Evolutionary conservation across 2,113 vertebrate species (phyloP), one percentile per base, ranked within the genome.

Genomic region (Carassius carassius): DNA sequence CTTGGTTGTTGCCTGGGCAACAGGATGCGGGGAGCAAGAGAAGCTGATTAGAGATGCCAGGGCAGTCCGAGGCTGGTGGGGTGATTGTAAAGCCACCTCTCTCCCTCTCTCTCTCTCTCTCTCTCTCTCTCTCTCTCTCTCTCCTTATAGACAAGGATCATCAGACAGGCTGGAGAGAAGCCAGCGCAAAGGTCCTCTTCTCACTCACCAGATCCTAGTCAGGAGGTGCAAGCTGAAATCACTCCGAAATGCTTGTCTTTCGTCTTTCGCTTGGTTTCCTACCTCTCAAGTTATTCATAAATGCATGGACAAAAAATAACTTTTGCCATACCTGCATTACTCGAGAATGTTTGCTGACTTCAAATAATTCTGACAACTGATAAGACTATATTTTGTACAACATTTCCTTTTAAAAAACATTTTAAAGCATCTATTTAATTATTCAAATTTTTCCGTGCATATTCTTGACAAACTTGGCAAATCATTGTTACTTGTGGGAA

Each of bases 31-130:
- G 65, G 70, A 82, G 81, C 69, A 85, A 90, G 76, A 41, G 86
- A 78, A 70, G 58, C 89, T 93, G 86, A 93, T 94, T 92, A 92
- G 85, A 81, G 85, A 93, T 94, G 92, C 91, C 80, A 84, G 88
- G 56, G 80, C 89, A 92, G 92, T 95, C 88, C 86, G 89, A 90
- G 88, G 89, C 86, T 92, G 86, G 85, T 85, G 89, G 87, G 87
- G 84, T 90, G 87, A 83, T 90, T 90, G 88, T 84, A 86, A 78
- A 84, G 54, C 32, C 49, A 82, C 72, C 44, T 21, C 47, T 41
- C 74, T 82, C 41, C 51, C 69, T 58, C 47, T 47, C 44, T 12
- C 44, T 12, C 44, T 63, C 84, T 78, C 81, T 21, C 65, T 21
- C 58, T 41, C 74, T 82, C 41, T 62, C 69, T 58, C 47, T 47